Percentiles rank a stretch among this genome's conserved stretches.
Evolutionary conservation across 2,113 vertebrate genomes (phyloP).

Genomic region (Natator depressus): DNA sequence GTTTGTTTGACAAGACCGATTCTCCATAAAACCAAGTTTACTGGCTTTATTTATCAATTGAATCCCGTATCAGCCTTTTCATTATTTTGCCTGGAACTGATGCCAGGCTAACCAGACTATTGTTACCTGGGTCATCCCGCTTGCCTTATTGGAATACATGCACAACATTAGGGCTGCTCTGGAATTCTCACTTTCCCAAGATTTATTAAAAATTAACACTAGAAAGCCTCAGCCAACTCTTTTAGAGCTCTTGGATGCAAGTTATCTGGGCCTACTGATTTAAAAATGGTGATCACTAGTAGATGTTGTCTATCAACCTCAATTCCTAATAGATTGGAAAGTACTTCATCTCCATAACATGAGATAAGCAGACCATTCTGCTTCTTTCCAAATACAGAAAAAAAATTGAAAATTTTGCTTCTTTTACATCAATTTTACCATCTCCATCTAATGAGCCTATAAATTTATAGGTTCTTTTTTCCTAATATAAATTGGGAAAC

Average conservation of each 20-base stretch:
- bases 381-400: neutral
- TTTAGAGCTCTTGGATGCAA: too few relatives aligned
- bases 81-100: neutral
- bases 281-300: neutral
- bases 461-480: neutral
- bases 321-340: neutral
- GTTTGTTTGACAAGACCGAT: too few relatives aligned
- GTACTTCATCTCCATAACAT: neutral
- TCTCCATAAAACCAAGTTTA: too few relatives aligned
- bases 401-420: too few relatives aligned
- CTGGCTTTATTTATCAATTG: neutral
- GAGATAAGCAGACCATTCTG: neutral
- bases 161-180: neutral
- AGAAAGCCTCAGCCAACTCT: too few relatives aligned
- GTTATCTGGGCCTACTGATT: too few relatives aligned
- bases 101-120: neutral
- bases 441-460: neutral
- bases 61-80: neutral
- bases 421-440: neutral
- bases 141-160: neutral
- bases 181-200: neutral
- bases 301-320: neutral
- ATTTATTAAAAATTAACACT: neutral
- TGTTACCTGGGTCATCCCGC: fast-evolving
- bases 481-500: neutral